Percentiles rank a stretch among this genome's conserved stretches.
Evolutionary conservation across 2,797 vertebrate species (phyloP).

Genomic region (Gadopsis bispinosus): DNA sequence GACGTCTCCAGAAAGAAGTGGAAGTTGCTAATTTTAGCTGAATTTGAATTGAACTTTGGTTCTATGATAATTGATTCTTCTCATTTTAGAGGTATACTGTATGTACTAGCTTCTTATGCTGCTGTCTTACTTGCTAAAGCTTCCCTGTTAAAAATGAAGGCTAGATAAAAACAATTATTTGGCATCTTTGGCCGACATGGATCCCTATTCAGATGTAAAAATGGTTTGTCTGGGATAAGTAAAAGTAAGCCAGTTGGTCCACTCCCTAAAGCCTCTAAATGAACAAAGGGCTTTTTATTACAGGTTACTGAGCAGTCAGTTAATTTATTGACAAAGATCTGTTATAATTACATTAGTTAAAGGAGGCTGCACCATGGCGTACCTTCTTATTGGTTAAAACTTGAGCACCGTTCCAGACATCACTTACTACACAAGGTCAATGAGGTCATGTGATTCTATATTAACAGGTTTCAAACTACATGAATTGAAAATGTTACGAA

Average conservation of each 20-base stretch:
- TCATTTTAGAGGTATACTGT: neutral
- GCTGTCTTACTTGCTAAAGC: neutral
- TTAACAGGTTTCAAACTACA: neutral
- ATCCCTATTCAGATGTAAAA: neutral
- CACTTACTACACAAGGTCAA: neutral
- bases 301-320: neutral
- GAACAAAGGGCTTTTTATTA: neutral
- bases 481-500: neutral
- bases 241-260: neutral
- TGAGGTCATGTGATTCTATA: neutral
- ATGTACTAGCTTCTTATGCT: neutral
- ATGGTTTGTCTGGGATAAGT: neutral
- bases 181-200: neutral
- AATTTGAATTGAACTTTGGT: neutral
- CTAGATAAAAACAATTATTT: neutral
- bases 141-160: neutral
- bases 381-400: neutral
- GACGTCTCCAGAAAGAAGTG: neutral
- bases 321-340: neutral
- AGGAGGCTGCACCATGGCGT: neutral
- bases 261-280: neutral
- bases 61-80: neutral
- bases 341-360: neutral
- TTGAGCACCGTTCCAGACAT: neutral
- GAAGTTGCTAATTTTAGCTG: neutral